phyloP scores from a whole-genome alignment of 1,140 invertebrate genomes.

The Neelides sp. region DNA sequence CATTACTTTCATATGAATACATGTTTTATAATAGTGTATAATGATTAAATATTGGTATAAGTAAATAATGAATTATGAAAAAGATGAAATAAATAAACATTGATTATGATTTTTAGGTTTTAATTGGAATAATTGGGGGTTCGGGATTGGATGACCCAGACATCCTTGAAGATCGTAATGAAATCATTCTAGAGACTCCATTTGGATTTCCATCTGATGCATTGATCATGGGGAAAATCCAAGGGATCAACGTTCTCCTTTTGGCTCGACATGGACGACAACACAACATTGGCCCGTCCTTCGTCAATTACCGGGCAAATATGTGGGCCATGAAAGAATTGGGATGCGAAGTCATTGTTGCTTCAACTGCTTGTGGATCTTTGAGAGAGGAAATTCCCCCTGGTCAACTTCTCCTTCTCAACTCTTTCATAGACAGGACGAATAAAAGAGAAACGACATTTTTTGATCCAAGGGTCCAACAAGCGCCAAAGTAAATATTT shows the following conservation, averaged over 20 bases:
- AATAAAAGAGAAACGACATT: slow-evolving; percentile 67
- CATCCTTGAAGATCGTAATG: slow-evolving; percentile 55
- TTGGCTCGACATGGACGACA: slow-evolving; percentile 78
- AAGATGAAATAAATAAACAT: too few relatives aligned
- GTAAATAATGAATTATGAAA: too few relatives aligned
- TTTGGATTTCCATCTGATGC: slow-evolving; percentile 75
- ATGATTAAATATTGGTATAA: too few relatives aligned
- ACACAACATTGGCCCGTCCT: slow-evolving; percentile 65
- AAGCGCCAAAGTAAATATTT: slow-evolving; percentile 34
- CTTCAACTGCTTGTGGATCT: slow-evolving; percentile 84
- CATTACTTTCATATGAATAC: too few relatives aligned
- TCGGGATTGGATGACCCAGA: slow-evolving; percentile 78
- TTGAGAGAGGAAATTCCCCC: slow-evolving; percentile 72
- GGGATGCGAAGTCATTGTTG: slow-evolving; percentile 85
- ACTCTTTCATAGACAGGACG: slow-evolving; percentile 79
- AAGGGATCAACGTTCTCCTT: slow-evolving; percentile 62
- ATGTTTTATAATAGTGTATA: too few relatives aligned
- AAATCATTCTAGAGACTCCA: slow-evolving; percentile 56
- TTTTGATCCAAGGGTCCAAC: slow-evolving; percentile 59
- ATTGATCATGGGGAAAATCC: slow-evolving; percentile 63
- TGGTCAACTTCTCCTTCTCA: slow-evolving; percentile 77
- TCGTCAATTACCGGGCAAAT: slow-evolving; percentile 91
- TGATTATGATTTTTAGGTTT: too few relatives aligned
- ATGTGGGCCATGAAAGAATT: slow-evolving; percentile 77
- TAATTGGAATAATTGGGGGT: slow-evolving; percentile 92